Evolutionary conservation across 2,888 invertebrate species (phyloP), one percentile per base, ranked within the genome.

Genomic region (Oscheius sp.): DNA sequence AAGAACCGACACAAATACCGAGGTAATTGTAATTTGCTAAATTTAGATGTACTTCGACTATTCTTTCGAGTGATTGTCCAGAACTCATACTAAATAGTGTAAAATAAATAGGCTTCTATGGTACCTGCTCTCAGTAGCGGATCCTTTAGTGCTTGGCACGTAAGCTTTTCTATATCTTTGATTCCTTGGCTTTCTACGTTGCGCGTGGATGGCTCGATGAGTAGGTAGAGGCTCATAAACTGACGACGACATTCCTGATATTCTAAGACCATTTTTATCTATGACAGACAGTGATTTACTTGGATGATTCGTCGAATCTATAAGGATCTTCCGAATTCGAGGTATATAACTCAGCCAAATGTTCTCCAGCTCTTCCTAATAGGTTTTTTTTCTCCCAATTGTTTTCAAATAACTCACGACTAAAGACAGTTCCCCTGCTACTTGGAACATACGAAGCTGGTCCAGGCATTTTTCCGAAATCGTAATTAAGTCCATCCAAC

Each of bases 91-190:
- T 68, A 30, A 38, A 64, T 44, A 3, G 30, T 8, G 14, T 5
- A 9, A 5, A 20, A n/a, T 54, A 28, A 2, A 22, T 49, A 32
- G n/a, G 33, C 32, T 20, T 12, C 22, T 1, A 0, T 8, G 26
- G 41, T 51, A 72, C 74, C 80, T 82, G 70, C 81, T 82, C 56
- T 80, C 84, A 1, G 82, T 80, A 0, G 75, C 81, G 6, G 80
- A 80, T 41, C 78, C 81, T 30, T 82, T 80, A 0, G 83, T 84
- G 49, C 82, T 82, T 2, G 84, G 84, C 0, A 84, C 83, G 47
- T 83, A 84, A 2, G 80, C 74, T 57, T 75, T 73, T 28, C 81
- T 66, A 38, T 75, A 77, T 32, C 77, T 41, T 22, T 80, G 72
- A 36, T 77, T 76, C 41, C 78, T 69, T 47, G 73, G 75, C 44